Percentiles rank a stretch among this genome's conserved stretches.
phyloP scores from a whole-genome alignment of 2,797 vertebrate species.

The Chaunax sp. region DNA sequence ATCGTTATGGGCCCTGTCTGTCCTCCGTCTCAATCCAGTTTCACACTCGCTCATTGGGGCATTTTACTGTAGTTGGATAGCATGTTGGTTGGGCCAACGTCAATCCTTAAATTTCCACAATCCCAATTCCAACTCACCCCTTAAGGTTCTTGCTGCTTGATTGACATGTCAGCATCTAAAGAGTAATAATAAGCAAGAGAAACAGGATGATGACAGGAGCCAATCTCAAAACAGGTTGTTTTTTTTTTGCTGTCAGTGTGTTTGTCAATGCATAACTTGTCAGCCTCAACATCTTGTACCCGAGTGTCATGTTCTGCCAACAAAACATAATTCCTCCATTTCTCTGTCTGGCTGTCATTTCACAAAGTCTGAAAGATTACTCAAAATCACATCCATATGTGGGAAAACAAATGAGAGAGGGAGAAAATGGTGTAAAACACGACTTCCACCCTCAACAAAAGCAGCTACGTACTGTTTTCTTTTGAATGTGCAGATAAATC shows the following conservation, averaged over 20 bases:
- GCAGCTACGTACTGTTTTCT: conserved; percentile 27
- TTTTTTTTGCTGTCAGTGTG: conserved; percentile 27
- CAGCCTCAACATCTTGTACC: conserved; percentile 59
- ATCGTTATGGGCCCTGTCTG: conserved; percentile 55
- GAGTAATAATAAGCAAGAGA: conserved; percentile 46
- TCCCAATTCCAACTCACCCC: conserved; percentile 55
- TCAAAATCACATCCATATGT: conserved; percentile 79
- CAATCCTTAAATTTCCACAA: conserved; percentile 68
- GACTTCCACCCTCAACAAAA: conserved; percentile 52
- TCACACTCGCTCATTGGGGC: conserved; percentile 59
- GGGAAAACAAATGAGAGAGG: conserved; percentile 56
- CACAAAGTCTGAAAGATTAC: conserved; percentile 71
- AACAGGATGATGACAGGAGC: conserved; percentile 34
- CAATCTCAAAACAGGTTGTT: conserved; percentile 22
- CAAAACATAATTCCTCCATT: conserved; percentile 55
- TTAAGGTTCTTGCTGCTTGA: conserved; percentile 62
- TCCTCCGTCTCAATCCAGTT: conserved; percentile 57
- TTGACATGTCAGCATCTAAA: conserved; percentile 55
- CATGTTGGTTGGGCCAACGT: conserved; percentile 53
- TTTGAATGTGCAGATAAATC: conserved; percentile 40
- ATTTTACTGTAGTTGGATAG: conserved; percentile 59
- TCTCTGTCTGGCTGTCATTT: conserved; percentile 74
- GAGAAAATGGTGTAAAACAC: conserved; percentile 65
- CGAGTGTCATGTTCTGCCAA: conserved; percentile 73
- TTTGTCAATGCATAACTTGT: conserved; percentile 55